Evolutionary conservation across 1,140 invertebrate genomes (phyloP).

Genomic region (Scylla paramamosain): DNA sequence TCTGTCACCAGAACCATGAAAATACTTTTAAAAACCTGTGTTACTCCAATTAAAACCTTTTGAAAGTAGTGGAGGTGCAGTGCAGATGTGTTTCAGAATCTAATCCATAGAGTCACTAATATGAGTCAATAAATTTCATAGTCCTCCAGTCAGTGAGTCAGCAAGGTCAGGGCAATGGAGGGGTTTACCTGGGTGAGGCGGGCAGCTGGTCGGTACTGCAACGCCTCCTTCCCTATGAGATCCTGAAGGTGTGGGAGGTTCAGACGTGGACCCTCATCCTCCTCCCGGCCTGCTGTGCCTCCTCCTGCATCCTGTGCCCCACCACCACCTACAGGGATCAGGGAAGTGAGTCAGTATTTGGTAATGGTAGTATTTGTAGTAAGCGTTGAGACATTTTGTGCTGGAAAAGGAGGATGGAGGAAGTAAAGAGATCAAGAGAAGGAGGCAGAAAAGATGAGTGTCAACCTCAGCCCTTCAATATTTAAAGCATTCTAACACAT

Average conservation of each 20-base stretch:
- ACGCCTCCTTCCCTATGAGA: constrained; percentile 67
- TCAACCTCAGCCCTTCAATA: no score
- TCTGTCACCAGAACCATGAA: background rate
- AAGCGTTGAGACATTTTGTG: no score
- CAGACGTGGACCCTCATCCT: constrained; percentile 45
- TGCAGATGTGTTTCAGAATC: background rate
- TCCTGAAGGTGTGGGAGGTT: constrained; percentile 67
- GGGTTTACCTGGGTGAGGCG: constrained; percentile 58
- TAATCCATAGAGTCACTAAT: background rate
- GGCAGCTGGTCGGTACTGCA: constrained; percentile 57
- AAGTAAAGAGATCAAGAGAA: no score
- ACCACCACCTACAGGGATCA: background rate
- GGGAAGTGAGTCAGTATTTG: background rate
- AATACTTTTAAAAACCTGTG: background rate
- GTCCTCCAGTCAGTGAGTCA: background rate
- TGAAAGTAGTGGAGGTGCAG: background rate
- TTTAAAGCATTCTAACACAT: no score
- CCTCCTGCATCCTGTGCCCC: background rate
- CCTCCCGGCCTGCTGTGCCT: background rate
- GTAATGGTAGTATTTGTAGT: no score
- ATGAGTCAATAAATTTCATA: background rate
- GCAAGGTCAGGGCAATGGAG: background rate
- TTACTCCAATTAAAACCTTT: background rate
- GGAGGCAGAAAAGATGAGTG: no score
- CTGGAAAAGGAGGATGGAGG: no score